These are phyloP conservation scores for Odontomachus brunneus DNA, from an alignment of 1,140 invertebrate species.

Conservation along the genomic window DNA sequence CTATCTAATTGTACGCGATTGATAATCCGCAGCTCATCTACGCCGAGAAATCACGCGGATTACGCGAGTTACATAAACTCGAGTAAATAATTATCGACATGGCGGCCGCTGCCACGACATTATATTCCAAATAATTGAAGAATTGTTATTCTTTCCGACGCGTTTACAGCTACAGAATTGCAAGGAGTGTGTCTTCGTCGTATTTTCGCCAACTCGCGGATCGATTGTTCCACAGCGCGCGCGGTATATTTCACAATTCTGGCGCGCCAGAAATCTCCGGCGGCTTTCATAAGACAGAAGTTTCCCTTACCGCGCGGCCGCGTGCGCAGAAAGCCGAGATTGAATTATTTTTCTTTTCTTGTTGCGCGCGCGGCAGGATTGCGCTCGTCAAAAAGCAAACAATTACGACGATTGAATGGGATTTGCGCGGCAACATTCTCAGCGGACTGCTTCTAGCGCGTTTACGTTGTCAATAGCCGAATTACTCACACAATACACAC, in stretches of 20 bases:
- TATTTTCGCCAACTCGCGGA: conserved; percentile 27
- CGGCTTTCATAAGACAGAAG: conserved; percentile 42
- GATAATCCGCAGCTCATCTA: conserved; percentile 10
- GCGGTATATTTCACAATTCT: conserved; percentile 21
- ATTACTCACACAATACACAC: neutral
- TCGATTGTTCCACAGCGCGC: conserved; percentile 19
- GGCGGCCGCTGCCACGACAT: neutral
- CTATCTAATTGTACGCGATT: conserved; percentile 13
- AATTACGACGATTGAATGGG: conserved; percentile 13
- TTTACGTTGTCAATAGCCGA: neutral
- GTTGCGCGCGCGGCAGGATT: neutral
- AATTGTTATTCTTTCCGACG: conserved; percentile 17
- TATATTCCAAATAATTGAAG: neutral
- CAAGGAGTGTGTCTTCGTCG: conserved; percentile 4
- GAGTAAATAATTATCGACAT: conserved; percentile 11
- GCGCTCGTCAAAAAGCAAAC: conserved; percentile 16
- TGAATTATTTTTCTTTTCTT: conserved; percentile 52
- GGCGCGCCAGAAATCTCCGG: conserved; percentile 35
- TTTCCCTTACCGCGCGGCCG: conserved; percentile 14
- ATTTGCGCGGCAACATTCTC: neutral
- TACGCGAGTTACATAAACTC: conserved; percentile 3
- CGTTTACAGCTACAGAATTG: no score
- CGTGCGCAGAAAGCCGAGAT: conserved; percentile 17
- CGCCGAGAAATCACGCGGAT: neutral
- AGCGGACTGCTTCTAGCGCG: neutral